phyloP scores from a whole-genome alignment of 1,140 invertebrate species.

The Ceratitis capitata region DNA sequence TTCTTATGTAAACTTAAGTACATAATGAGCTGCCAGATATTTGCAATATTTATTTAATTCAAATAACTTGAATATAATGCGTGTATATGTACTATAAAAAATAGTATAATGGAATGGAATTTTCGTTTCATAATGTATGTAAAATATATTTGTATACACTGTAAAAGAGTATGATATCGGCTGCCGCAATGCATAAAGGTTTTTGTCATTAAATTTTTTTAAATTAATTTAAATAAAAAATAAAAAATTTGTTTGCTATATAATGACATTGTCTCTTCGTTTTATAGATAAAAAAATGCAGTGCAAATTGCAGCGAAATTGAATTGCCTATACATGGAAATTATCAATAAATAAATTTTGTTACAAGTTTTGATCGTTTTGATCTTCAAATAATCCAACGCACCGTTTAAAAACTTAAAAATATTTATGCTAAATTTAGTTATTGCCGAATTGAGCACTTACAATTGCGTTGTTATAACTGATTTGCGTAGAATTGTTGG shows the following conservation, averaged over 20 bases:
- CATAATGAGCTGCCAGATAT: not conserved
- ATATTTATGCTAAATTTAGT: not conserved
- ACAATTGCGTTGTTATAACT: constrained; percentile 85
- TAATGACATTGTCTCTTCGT: not conserved
- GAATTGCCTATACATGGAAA: not conserved
- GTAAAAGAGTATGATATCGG: no score
- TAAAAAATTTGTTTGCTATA: no score
- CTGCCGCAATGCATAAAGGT: no score
- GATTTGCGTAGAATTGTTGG: constrained; percentile 81
- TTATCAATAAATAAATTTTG: not conserved
- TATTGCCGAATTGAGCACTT: constrained; percentile 51
- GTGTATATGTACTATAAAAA: not conserved
- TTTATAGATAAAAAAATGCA: not conserved
- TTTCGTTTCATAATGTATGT: no score
- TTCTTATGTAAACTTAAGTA: not conserved
- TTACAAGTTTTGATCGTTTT: not conserved
- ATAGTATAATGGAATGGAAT: not conserved
- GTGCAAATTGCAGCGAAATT: no score
- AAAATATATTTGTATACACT: no score
- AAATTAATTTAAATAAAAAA: no score
- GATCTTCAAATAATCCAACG: not conserved
- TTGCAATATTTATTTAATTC: not conserved
- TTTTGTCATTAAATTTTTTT: no score
- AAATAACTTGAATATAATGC: not conserved
- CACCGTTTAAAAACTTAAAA: not conserved